Evolutionary conservation across 2,797 vertebrate genomes (phyloP).

Genomic region (Columba guinea): DNA sequence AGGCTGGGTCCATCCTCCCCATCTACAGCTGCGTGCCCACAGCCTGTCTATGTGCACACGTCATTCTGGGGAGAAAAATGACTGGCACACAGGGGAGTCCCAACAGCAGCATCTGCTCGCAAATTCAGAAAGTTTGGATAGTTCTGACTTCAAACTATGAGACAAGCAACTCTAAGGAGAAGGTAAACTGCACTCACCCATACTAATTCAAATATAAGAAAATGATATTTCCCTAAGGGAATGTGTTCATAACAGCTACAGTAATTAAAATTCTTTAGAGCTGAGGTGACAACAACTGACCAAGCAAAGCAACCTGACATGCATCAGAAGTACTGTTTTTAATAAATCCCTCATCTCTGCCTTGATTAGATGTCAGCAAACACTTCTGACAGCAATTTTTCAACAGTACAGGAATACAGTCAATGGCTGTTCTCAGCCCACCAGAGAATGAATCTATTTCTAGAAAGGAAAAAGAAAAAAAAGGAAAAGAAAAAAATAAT

Average conservation of each 20-base stretch:
- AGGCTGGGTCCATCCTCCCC: neutral
- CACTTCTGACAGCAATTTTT: constrained; percentile 40
- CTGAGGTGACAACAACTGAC: constrained; percentile 53
- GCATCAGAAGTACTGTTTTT: constrained; percentile 29
- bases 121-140: constrained; percentile 27
- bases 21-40: neutral
- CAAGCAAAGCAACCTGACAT: constrained; percentile 44
- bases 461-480: neutral
- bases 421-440: constrained; percentile 5
- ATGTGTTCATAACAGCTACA: neutral
- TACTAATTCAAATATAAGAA: constrained; percentile 54
- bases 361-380: constrained; percentile 56
- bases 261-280: constrained; percentile 62
- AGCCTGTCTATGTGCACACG: neutral
- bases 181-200: neutral
- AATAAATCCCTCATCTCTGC: constrained; percentile 49
- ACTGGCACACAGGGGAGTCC: constrained; percentile 18
- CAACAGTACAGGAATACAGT: neutral
- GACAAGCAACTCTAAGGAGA: constrained; percentile 21
- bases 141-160: constrained; percentile 23
- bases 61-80: neutral
- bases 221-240: constrained; percentile 12
- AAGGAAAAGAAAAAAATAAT: too few species aligned
- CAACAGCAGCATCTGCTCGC: constrained; percentile 27
- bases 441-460: neutral